Evolutionary conservation across 1,140 invertebrate genomes (phyloP).

Genomic region (Lepidurus packardi): DNA sequence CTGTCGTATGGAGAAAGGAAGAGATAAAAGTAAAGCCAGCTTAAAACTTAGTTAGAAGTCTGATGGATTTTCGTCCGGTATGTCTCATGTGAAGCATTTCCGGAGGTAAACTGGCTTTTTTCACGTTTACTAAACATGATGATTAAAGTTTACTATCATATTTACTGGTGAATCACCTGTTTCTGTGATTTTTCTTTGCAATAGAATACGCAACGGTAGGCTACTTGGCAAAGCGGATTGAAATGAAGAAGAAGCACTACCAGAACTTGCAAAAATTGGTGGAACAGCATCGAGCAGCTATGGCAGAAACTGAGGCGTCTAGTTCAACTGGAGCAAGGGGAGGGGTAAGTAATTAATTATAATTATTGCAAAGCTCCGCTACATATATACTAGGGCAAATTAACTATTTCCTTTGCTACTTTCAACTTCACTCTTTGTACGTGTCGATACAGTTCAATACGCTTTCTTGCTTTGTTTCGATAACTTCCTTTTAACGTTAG

Average conservation of each 20-base stretch:
- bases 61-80: not conserved
- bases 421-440: not conserved
- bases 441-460: not conserved
- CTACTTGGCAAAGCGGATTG: constrained; percentile 90
- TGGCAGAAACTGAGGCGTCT: constrained; percentile 38
- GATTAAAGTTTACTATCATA: too few relatives aligned
- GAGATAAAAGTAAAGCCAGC: not conserved
- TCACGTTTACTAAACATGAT: too few relatives aligned
- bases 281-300: constrained; percentile 68
- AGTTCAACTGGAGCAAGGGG: constrained; percentile 33
- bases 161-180: not conserved
- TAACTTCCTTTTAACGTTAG: not conserved
- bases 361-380: too few relatives aligned
- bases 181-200: constrained; percentile 35
- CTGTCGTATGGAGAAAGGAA: too few relatives aligned
- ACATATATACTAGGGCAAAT: too few relatives aligned
- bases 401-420: too few relatives aligned
- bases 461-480: not conserved
- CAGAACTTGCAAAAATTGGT: constrained; percentile 80
- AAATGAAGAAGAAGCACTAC: constrained; percentile 87
- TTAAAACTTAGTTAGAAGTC: constrained; percentile 14
- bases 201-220: constrained; percentile 90
- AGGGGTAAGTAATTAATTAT: not conserved
- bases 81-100: not conserved
- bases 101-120: too few relatives aligned